Evolutionary conservation across 2,888 invertebrate genomes (phyloP), one percentile per base, ranked within the genome.

Genomic region (Margaritifera margaritifera): DNA sequence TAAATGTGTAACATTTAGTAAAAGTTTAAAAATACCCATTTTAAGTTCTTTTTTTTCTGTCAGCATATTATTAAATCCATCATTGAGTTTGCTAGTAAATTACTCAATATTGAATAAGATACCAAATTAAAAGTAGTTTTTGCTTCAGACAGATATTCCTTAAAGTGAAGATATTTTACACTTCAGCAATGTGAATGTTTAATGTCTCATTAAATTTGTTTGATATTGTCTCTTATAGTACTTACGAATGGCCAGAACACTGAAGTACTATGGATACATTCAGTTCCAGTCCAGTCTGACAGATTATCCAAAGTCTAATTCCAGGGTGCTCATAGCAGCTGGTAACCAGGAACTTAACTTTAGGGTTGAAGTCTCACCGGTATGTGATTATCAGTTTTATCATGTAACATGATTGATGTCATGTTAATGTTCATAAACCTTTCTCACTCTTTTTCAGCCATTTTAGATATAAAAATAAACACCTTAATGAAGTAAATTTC

Each of bases 191-290:
- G 15, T 42, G 8, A 22, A 22, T 56, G 24, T 56, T 56, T 56
- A 11, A 56, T n/a, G n/a, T 56, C 56, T 19, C 20, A 56, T 56
- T 22, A 56, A 22, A 56, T 56, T 60, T 50, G 52, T 27, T 57
- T 27, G 20, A n/a, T 62, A n/a, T 60, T 8, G 27, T 24, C 27
- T 27, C 22, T 27, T 60, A 19, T n/a, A 97, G 94, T 98, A 96
- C 89, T 91, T 99, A 83, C 94, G 96, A 82, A 90, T 96, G 80
- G 96, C 95, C 20, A 92, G 95, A 75, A 93, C 93, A 50, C 91
- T 97, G 80, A 95, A 95, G 79, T 95, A 94, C 87, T 99, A 98
- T 90, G 97, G 98, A 20, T 95, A 95, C 86, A 92, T 97, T 72
- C 94, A 95, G 86, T 95, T 96, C 88, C 92, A 92, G 68, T 92